A percentile compares a stretch with the other conserved stretches of the same genome.
These are phyloP conservation scores for Urocynchramus pylzowi DNA, from an alignment of 2,113 vertebrate species.

Conservation along the genomic window DNA sequence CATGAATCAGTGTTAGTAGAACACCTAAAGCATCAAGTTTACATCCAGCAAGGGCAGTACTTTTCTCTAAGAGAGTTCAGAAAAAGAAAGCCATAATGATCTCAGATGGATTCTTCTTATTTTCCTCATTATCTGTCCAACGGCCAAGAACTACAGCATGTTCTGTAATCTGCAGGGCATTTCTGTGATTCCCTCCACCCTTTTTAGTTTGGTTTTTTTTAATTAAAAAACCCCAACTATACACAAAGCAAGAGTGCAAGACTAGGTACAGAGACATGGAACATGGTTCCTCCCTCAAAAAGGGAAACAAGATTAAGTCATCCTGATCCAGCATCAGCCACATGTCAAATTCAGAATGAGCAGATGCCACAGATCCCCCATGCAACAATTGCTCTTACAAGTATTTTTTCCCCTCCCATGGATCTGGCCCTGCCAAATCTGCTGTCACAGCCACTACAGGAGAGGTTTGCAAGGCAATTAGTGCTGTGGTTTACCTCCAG, in stretches of 20 bases:
- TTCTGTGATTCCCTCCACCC: background rate
- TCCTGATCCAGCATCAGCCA: background rate
- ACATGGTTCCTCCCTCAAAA: background rate
- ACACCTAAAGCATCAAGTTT: background rate
- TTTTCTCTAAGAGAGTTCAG: background rate
- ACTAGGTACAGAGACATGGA: background rate
- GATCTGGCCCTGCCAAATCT: background rate
- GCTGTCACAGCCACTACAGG: background rate
- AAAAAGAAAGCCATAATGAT: background rate
- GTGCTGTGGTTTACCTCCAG: background rate
- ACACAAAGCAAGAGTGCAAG: background rate
- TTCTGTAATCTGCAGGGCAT: background rate
- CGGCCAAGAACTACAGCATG: background rate
- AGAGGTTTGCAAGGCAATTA: background rate
- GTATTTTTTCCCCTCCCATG: background rate
- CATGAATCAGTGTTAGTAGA: background rate
- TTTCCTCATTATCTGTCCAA: slow-evolving; percentile 4
- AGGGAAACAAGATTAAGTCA: background rate
- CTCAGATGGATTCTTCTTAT: background rate
- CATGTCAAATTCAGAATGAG: background rate
- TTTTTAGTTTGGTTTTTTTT: background rate
- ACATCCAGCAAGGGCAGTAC: background rate
- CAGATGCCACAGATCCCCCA: background rate
- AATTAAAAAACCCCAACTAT: background rate
- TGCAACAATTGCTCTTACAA: background rate